These are phyloP conservation scores for Mugil cephalus DNA, from an alignment of 2,113 vertebrate genomes.

Conservation along the genomic window DNA sequence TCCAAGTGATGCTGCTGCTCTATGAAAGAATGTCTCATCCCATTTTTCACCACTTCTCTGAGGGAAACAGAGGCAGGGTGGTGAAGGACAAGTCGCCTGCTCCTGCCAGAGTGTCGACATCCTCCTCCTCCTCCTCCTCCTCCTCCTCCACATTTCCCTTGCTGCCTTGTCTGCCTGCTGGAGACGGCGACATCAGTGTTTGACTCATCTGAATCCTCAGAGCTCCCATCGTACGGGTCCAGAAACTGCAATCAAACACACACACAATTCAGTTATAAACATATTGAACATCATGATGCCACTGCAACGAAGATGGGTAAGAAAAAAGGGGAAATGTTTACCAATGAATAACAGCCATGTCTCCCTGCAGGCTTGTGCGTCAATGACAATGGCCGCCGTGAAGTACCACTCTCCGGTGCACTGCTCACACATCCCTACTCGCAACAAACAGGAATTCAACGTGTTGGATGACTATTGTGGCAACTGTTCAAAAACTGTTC, in stretches of 20 bases:
- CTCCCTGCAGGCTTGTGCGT: slow-evolving; percentile 54
- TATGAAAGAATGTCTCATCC: slow-evolving; percentile 6
- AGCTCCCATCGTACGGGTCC: slow-evolving; percentile 89
- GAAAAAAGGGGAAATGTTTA: slow-evolving; percentile 21
- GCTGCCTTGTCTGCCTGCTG: slow-evolving; percentile 33
- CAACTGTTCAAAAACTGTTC: no score
- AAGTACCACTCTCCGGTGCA: slow-evolving; percentile 62
- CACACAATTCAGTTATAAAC: slow-evolving; percentile 11
- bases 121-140: slow-evolving; percentile 42
- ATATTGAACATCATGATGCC: not conserved
- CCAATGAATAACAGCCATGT: slow-evolving; percentile 63
- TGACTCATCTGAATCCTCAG: slow-evolving; percentile 86
- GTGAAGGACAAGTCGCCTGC: slow-evolving; percentile 42
- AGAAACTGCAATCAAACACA: slow-evolving; percentile 78
- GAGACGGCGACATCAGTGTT: slow-evolving; percentile 30
- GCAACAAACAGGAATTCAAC: slow-evolving; percentile 11
- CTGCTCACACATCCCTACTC: slow-evolving; percentile 75
- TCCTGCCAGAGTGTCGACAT: slow-evolving; percentile 39
- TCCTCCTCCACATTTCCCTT: slow-evolving; percentile 32
- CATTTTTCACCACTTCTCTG: slow-evolving; percentile 37
- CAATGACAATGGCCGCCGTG: slow-evolving; percentile 28
- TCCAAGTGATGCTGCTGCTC: slow-evolving; percentile 50
- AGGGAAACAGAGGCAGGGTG: slow-evolving; percentile 34
- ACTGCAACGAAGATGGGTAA: not conserved
- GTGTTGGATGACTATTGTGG: no score